phyloP scores from a whole-genome alignment of 1,140 invertebrate genomes.

The Pseudomyrmex sp. region DNA sequence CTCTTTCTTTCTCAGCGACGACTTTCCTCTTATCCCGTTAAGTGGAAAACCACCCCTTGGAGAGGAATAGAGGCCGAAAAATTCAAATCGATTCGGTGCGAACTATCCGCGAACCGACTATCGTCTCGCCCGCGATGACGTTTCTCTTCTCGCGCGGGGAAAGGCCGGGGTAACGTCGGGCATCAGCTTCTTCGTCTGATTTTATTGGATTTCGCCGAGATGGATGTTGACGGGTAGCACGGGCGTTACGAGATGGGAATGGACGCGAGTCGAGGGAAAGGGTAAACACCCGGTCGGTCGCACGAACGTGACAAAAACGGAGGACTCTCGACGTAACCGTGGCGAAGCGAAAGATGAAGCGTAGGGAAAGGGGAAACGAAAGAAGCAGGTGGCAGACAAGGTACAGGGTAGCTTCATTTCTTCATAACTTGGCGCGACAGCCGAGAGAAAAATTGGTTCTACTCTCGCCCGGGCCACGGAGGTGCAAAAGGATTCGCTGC shows the following conservation, averaged over 20 bases:
- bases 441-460: conserved; percentile 82
- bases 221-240: conserved; percentile 21
- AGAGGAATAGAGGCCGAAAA: conserved; percentile 12
- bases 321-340: conserved; percentile 57
- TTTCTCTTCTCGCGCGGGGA: not conserved
- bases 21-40: not conserved
- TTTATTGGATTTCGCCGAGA: conserved; percentile 38
- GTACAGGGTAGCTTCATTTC: conserved; percentile 77
- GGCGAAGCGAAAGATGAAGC: conserved; percentile 30
- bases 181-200: conserved; percentile 45
- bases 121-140: not conserved
- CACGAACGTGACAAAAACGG: conserved; percentile 58
- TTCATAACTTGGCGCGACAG: conserved; percentile 81
- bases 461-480: conserved; percentile 63
- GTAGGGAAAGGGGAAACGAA: conserved; percentile 38
- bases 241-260: conserved; percentile 6
- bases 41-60: not conserved
- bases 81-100: conserved; percentile 59
- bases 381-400: conserved; percentile 69
- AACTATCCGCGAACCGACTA: not conserved
- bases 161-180: not conserved
- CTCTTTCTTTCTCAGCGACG: not conserved
- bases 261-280: conserved; percentile 17
- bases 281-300: conserved; percentile 49
- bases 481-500: conserved; percentile 72